Percentiles rank a stretch among this genome's conserved stretches.
phyloP scores from a whole-genome alignment of 30 jellyfish, hydroid and myxozoan species.

The Morbakka virulenta region DNA sequence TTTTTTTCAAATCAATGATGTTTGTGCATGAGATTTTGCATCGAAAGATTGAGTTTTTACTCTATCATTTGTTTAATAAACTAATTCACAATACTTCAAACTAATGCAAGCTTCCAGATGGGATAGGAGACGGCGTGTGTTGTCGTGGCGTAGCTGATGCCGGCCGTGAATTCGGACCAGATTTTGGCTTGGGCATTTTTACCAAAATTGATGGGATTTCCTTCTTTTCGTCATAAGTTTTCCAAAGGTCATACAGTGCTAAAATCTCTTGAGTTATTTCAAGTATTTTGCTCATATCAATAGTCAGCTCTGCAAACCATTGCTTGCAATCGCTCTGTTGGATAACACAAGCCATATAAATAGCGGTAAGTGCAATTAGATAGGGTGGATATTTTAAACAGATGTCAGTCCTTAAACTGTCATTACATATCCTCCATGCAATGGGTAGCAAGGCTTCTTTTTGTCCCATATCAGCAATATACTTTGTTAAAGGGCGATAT shows the following conservation, averaged over 20 bases:
- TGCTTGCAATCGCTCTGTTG: conserved; percentile 89
- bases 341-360: conserved; percentile 89
- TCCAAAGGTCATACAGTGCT: conserved; percentile 89
- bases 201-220: conserved; percentile 61
- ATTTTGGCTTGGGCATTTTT: conserved; percentile 93
- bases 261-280: conserved; percentile 69
- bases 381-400: conserved; percentile 85
- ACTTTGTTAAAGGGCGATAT: conserved; percentile 80
- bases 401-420: conserved; percentile 75
- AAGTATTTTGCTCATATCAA: conserved; percentile 70
- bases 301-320: conserved; percentile 90
- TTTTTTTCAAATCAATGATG: no score
- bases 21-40: no score
- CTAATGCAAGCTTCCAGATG: no score
- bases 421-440: conserved; percentile 92
- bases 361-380: conserved; percentile 80
- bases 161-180: conserved; percentile 82
- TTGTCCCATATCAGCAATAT: conserved; percentile 93
- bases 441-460: conserved; percentile 67
- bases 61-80: no score
- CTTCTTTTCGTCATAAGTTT: conserved; percentile 74
- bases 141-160: conserved; percentile 85
- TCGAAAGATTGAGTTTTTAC: no score
- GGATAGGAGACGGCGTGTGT: conserved; percentile 92
- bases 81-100: no score